Evolutionary conservation across 1,140 invertebrate genomes (phyloP), one percentile per base, ranked within the genome.

Genomic region (Sipha flava): DNA sequence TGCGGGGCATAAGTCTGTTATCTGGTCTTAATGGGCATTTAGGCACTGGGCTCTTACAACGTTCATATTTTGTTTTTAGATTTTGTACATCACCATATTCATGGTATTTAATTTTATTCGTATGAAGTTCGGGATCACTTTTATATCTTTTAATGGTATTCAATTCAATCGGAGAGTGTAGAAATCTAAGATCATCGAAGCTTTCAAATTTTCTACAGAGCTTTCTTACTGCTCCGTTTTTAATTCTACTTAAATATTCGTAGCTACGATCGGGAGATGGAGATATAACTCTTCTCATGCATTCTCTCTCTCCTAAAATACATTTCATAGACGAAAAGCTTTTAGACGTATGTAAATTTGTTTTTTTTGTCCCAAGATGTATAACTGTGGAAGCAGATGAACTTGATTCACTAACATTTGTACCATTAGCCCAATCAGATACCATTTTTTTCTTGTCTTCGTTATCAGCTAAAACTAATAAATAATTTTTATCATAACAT

Each of bases 1-100:
- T 94, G 83, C 93, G 93, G 0, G 93, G 93, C 92, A 95, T 94
- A 62, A 90, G 90, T 5, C 93, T 87, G 83, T 94, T 90, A 52
- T 90, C 90, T 2, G 88, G 86, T n/a, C 88, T 86, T 34, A 92
- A 85, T 31, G 90, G 90, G 18, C 89, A 84, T n/a, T 89, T 86
- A 0, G 88, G 88, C 43, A 91, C 89, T 0, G 91, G 90, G 12
- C 90, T 88, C 16, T 89, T 86, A 9, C 87, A 84, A 3, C 88
- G 85, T 16, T 87, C 87, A 23, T 80, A 80, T 52, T 66, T 47
- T 16, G 87, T 87, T 0, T 88, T 86, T 7, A 92, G 82, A 84
- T 87, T 88, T 0, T 88, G 87, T 0, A 92, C 91, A 82, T 91
- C 90, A 16, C 89, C 87, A 26, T 86, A 81, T 84, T 90, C 89